These are phyloP conservation scores for Prietella phreatophila DNA, from an alignment of 2,113 vertebrate species.

Conservation along the genomic window DNA sequence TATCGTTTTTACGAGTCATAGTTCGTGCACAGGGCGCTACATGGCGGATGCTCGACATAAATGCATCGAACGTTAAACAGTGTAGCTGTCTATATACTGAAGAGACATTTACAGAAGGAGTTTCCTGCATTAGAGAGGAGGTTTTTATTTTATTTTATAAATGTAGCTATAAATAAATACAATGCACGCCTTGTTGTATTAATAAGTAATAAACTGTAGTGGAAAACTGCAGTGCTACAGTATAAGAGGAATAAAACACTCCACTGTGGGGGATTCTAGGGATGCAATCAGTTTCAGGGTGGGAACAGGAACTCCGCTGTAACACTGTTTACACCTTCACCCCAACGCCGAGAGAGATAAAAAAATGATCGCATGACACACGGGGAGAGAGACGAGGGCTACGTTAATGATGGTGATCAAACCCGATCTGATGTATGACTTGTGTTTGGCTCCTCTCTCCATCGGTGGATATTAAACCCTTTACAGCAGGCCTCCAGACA, in stretches of 20 bases:
- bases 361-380: conserved; percentile 33
- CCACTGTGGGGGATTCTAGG: neutral
- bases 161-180: neutral
- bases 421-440: conserved; percentile 43
- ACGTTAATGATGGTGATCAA: conserved; percentile 50
- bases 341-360: neutral
- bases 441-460: conserved; percentile 45
- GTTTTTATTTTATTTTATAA: too few species aligned
- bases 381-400: conserved; percentile 31
- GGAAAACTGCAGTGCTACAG: neutral
- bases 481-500: conserved; percentile 47
- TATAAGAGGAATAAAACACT: neutral
- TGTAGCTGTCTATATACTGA: neutral
- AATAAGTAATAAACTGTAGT: neutral
- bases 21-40: too few species aligned
- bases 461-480: conserved; percentile 52
- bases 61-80: too few species aligned
- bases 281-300: neutral
- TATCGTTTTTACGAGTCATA: too few species aligned
- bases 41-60: too few species aligned
- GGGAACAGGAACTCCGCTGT: neutral
- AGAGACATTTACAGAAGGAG: neutral
- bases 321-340: conserved; percentile 1
- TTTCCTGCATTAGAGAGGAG: neutral
- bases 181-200: neutral